phyloP scores from a whole-genome alignment of 2,113 vertebrate species.

The Microtus oregoni region DNA sequence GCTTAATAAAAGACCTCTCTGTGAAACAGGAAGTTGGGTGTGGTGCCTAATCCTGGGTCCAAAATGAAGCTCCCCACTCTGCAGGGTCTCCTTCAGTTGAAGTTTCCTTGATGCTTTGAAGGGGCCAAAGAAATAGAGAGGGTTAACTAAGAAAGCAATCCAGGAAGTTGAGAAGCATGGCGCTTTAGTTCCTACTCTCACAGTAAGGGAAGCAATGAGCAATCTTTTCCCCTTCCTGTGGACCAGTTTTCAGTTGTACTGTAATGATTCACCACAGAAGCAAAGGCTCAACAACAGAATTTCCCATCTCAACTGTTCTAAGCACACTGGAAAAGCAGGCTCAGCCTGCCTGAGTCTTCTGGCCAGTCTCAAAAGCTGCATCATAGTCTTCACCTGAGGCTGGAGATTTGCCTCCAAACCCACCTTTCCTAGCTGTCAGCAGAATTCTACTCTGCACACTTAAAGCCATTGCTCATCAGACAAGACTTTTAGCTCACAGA shows the following conservation, averaged over 20 bases:
- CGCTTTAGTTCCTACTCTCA: neutral
- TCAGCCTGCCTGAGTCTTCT: neutral
- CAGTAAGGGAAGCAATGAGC: neutral
- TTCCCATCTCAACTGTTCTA: neutral
- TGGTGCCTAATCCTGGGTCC: neutral
- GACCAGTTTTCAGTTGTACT: neutral
- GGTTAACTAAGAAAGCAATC: neutral
- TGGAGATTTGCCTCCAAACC: neutral
- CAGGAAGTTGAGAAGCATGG: neutral
- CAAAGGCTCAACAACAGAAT: neutral
- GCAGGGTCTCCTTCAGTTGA: neutral
- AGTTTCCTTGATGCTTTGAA: neutral
- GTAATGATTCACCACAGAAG: neutral
- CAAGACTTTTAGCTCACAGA: neutral
- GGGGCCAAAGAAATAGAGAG: neutral
- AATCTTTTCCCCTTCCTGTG: neutral
- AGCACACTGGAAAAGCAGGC: neutral
- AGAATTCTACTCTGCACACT: neutral
- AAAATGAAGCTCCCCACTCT: neutral
- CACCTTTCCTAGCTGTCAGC: neutral
- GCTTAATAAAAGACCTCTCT: neutral
- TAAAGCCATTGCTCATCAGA: neutral
- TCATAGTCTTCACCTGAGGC: neutral
- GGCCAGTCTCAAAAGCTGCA: neutral
- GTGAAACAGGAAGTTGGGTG: neutral